Percentiles rank a stretch among this genome's conserved stretches.
Evolutionary conservation across 2,113 vertebrate species (phyloP).

Genomic region (Dipodomys spectabilis): DNA sequence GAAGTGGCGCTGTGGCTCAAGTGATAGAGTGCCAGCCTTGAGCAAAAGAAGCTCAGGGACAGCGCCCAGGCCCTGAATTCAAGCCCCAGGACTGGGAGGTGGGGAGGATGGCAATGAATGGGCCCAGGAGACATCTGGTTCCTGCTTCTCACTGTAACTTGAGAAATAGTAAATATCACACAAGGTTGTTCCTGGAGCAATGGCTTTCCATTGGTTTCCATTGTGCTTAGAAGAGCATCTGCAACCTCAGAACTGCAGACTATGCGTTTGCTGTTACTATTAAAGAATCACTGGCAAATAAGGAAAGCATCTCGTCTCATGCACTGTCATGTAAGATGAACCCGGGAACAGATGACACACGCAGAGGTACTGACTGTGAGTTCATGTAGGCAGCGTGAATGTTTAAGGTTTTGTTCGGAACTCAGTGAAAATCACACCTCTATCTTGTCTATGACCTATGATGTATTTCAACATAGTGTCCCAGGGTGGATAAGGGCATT

Average conservation of each 20-base stretch:
- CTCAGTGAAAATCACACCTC: not conserved
- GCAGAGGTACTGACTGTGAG: not conserved
- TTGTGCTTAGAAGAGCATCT: not conserved
- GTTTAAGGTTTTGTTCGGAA: constrained; percentile 5
- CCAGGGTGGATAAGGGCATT: not conserved
- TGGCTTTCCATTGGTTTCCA: not conserved
- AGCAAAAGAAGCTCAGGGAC: no score
- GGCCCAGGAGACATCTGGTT: not conserved
- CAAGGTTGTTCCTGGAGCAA: not conserved
- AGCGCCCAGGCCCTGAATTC: no score
- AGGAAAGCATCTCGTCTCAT: not conserved
- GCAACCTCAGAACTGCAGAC: not conserved
- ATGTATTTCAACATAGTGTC: not conserved
- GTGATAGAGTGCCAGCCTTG: no score
- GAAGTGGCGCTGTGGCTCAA: no score
- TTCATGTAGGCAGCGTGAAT: not conserved
- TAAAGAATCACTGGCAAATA: not conserved
- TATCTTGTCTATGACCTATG: not conserved
- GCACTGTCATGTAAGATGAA: not conserved
- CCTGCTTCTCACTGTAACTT: not conserved
- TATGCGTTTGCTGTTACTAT: not conserved
- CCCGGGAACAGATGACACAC: not conserved
- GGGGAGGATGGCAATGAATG: not conserved
- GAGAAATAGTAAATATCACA: not conserved
- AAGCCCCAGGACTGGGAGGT: no score